Conservation (phyloP, 2,113 vertebrate species). For the Zosterops japonicus region DNA sequence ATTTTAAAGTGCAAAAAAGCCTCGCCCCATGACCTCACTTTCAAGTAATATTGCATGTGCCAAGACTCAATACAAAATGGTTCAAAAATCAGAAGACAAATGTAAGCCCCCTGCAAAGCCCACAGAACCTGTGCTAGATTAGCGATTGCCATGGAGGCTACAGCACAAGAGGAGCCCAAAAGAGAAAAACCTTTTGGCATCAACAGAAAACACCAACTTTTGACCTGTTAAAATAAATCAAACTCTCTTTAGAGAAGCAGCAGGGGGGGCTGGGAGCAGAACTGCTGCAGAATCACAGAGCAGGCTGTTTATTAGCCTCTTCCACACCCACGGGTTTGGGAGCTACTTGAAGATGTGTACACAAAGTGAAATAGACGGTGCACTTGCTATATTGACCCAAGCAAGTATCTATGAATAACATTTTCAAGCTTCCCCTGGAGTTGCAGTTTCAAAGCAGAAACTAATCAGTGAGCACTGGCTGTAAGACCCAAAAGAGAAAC, state of each 20-base stretch:
- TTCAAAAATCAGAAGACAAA: not conserved
- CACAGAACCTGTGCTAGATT: not conserved
- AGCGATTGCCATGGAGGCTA: accelerated
- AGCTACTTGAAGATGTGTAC: not conserved
- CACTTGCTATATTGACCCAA: constrained; percentile 20
- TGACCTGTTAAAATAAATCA: not conserved
- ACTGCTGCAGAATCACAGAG: not conserved
- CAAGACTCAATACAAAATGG: not conserved
- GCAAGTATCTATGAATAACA: constrained; percentile 37
- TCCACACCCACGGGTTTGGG: not conserved
- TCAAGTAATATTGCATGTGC: not conserved
- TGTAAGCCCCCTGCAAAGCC: not conserved
- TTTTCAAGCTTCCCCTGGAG: constrained; percentile 8
- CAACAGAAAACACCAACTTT: not conserved
- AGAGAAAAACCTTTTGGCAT: not conserved
- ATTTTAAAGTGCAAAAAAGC: not conserved
- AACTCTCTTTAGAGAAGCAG: not conserved
- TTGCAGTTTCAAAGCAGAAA: not conserved
- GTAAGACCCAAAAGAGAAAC: not conserved
- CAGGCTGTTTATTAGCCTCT: not conserved
- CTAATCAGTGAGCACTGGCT: not conserved
- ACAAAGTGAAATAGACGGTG: not conserved
- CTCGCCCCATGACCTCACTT: not conserved
- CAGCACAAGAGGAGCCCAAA: not conserved
- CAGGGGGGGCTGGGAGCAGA: not conserved